Evolutionary conservation across 1,140 invertebrate species (phyloP), one percentile per base, ranked within the genome.

Genomic region (Elymnias hypermnestra): DNA sequence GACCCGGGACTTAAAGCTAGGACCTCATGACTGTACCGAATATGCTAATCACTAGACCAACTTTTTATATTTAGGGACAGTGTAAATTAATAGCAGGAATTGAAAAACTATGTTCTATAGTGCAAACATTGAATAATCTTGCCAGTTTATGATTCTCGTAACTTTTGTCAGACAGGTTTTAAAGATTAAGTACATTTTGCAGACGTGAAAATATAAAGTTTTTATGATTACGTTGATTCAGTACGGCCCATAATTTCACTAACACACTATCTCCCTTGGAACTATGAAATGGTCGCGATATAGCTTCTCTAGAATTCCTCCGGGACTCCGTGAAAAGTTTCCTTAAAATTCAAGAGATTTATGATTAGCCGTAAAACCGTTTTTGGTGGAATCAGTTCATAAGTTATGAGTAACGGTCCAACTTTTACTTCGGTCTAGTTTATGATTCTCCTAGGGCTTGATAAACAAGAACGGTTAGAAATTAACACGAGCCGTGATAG

Each of bases 381-480:
- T 65, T 67, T 61, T 53, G 59, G 63, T 64, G 62, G 69, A 72
- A 64, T 78, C 70, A 73, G 65, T 63, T 63, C 57, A 39, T 39
- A 58, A 78, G 59, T 73, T 77, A 57, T 73, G 72, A 75, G 56
- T 64, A 65, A 78, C 57, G 59, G 48, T 37, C 45, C 42, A 62
- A 74, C 46, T 76, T 73, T 35, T 17, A 25, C 9, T 10, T 28
- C 14, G 10, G 48, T 31, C 49, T 35, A 50, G 49, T 54, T 60
- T 57, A 50, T 36, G 48, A 23, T 43, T 12, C 47, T 37, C 33
- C 25, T 13, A 28, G 29, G 39, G 25, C 40, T 41, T 50, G 47
- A 50, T 50, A 25, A 43, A 38, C 39, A 42, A 21, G 39, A 37
- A 26, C 25, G 17, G 33, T 5, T n/a, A n/a, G n/a, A n/a, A n/a